Conservation (phyloP, 2,113 vertebrate species). For the Scytalopus superciliaris region DNA sequence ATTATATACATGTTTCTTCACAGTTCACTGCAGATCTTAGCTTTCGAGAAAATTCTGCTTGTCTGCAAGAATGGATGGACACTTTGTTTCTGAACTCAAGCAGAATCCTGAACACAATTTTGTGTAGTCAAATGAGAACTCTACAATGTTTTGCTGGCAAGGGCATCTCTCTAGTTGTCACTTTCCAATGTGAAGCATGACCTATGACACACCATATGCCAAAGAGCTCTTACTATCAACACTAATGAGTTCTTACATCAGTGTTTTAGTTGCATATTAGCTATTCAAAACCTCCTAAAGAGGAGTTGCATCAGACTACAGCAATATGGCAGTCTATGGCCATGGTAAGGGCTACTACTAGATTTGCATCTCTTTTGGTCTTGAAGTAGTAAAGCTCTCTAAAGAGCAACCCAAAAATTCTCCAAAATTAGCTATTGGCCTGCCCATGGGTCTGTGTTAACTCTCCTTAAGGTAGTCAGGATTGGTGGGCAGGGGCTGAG, state of each 20-base stretch:
- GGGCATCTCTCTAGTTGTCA: neutral
- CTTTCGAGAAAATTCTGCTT: neutral
- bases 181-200: neutral
- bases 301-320: neutral
- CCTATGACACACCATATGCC: accelerated
- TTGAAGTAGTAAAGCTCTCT: neutral
- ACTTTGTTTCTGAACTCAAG: neutral
- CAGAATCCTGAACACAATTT: neutral
- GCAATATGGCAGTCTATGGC: neutral
- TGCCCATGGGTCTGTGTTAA: neutral
- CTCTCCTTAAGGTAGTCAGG: accelerated
- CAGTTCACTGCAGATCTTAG: neutral
- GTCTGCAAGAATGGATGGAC: neutral
- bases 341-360: neutral
- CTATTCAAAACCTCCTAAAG: neutral
- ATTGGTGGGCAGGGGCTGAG: neutral
- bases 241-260: accelerated
- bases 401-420: neutral
- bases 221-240: neutral
- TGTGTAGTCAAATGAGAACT: neutral
- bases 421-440: neutral
- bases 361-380: neutral
- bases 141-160: neutral
- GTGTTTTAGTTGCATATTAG: neutral
- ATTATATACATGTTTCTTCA: neutral